Conservation (phyloP, 2,888 invertebrate species). For the Dione vanillae region DNA sequence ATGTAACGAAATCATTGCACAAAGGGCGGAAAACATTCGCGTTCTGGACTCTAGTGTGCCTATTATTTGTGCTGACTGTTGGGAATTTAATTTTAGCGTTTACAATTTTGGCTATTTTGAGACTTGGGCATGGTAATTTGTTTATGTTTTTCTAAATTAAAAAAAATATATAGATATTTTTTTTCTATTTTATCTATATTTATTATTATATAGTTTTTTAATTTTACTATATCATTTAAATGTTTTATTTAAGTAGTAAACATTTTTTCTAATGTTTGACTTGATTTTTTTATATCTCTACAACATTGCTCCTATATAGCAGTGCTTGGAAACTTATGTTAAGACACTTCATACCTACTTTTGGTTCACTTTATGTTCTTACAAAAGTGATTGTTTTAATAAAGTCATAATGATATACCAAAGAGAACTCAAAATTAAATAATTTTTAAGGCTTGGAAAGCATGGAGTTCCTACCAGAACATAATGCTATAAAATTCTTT, state of each 20-base stretch:
- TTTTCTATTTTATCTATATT: too few relatives aligned
- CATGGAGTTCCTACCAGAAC: conserved; percentile 90
- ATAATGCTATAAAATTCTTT: conserved; percentile 90
- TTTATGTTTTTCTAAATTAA: neutral
- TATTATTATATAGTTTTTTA: too few relatives aligned
- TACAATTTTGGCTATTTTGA: conserved; percentile 91
- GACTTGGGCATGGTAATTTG: conserved; percentile 86
- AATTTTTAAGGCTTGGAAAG: conserved; percentile 88
- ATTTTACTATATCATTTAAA: too few relatives aligned
- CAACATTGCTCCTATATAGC: too few relatives aligned
- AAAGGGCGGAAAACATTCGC: conserved; percentile 87
- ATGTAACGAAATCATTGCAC: conserved; percentile 68
- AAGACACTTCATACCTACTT: too few relatives aligned
- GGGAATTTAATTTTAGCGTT: conserved; percentile 92
- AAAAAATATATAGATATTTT: too few relatives aligned
- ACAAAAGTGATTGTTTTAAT: neutral
- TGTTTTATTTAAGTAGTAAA: too few relatives aligned
- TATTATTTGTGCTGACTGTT: conserved; percentile 89
- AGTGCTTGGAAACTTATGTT: too few relatives aligned
- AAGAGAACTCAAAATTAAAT: neutral
- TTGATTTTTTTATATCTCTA: too few relatives aligned
- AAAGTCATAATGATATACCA: neutral
- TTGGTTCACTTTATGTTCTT: too few relatives aligned
- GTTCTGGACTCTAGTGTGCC: conserved; percentile 90
- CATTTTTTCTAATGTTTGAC: too few relatives aligned